phyloP scores from a whole-genome alignment of 2,888 invertebrate species.

The Halictus quadricinctus region DNA sequence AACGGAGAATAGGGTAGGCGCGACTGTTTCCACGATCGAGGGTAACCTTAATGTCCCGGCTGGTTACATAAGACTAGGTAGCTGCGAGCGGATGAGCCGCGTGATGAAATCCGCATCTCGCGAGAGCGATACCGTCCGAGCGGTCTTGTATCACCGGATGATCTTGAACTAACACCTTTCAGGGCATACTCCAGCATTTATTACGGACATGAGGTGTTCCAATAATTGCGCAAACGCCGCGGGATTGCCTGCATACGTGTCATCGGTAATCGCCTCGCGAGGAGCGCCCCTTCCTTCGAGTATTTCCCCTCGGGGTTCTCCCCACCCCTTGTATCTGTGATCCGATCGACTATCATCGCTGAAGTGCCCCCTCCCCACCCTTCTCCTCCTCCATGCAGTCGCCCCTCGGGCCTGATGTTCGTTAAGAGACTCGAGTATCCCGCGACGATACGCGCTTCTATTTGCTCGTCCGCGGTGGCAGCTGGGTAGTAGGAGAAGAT shows the following conservation, averaged over 20 bases:
- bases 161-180: slow-evolving; percentile 82
- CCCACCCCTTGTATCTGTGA: background rate
- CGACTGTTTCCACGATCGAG: slow-evolving; percentile 64
- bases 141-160: slow-evolving; percentile 77
- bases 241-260: slow-evolving; percentile 78
- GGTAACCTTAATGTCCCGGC: slow-evolving; percentile 64
- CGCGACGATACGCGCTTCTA: slow-evolving; percentile 42
- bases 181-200: slow-evolving; percentile 80
- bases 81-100: slow-evolving; percentile 52
- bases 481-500: slow-evolving; percentile 44
- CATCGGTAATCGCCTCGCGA: slow-evolving; percentile 75
- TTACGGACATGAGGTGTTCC: slow-evolving; percentile 79
- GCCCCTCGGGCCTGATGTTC: background rate
- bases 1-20: slow-evolving; percentile 53
- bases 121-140: slow-evolving; percentile 62
- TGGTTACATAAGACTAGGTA: slow-evolving; percentile 64
- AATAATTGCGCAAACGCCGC: slow-evolving; percentile 80
- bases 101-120: slow-evolving; percentile 56
- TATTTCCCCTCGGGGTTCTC: slow-evolving; percentile 16
- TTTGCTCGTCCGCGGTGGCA: slow-evolving; percentile 38
- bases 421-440: slow-evolving; percentile 7
- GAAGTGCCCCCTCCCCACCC: background rate
- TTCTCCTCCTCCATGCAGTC: background rate
- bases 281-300: slow-evolving; percentile 24
- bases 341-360: slow-evolving; percentile 12